phyloP scores from a whole-genome alignment of 1,140 invertebrate species.

The Lethocerus indicus region DNA sequence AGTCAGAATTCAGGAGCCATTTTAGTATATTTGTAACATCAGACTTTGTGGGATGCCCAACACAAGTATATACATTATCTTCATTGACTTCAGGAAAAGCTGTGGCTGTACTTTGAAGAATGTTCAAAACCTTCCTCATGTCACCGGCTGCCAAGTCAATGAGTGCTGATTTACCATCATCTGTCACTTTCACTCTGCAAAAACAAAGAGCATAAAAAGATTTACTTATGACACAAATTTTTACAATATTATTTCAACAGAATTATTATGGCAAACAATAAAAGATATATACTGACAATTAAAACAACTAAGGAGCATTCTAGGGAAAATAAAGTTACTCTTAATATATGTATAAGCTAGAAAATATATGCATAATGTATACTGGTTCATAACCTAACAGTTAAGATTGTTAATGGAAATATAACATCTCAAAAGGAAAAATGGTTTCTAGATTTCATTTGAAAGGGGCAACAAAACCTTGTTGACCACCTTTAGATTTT shows the following conservation, averaged over 20 bases:
- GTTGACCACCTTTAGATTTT: too few species aligned
- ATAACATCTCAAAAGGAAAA: too few species aligned
- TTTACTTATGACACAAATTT: neutral
- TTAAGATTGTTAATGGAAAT: too few species aligned
- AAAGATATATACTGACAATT: too few species aligned
- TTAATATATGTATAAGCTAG: too few species aligned
- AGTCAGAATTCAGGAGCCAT: conserved; percentile 76
- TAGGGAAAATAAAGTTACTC: conserved; percentile 2
- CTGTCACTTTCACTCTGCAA: conserved; percentile 62
- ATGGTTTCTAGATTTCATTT: too few species aligned
- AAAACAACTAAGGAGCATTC: neutral
- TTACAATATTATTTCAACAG: neutral
- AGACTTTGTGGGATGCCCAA: conserved; percentile 80
- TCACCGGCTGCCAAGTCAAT: conserved; percentile 86
- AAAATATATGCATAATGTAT: too few species aligned
- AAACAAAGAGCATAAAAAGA: conserved; percentile 3
- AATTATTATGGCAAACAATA: too few species aligned
- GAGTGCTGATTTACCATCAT: conserved; percentile 82
- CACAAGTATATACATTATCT: conserved; percentile 88
- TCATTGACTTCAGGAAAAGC: conserved; percentile 78
- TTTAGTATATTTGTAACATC: conserved; percentile 83
- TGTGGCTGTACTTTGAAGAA: conserved; percentile 80
- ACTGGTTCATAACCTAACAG: too few species aligned
- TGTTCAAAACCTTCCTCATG: conserved; percentile 94
- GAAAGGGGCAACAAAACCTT: too few species aligned